These are phyloP conservation scores for Eremophila alpestris DNA, from an alignment of 2,797 vertebrate genomes.

Conservation along the genomic window DNA sequence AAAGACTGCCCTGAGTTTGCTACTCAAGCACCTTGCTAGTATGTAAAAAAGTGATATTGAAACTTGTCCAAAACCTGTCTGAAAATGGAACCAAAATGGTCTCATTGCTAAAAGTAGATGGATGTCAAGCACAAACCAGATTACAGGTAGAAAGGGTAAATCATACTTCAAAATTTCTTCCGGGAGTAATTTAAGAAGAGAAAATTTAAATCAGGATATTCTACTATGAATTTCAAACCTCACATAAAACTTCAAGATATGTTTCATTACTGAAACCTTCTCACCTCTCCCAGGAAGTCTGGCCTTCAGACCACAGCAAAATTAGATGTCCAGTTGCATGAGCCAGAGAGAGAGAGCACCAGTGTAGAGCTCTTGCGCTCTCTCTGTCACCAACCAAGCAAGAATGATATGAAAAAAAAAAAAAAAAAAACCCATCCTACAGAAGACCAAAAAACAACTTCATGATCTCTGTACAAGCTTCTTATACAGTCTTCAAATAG, in stretches of 20 bases:
- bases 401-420: neutral
- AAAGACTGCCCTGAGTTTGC: neutral
- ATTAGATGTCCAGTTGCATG: neutral
- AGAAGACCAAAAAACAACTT: neutral
- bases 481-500: neutral
- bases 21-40: neutral
- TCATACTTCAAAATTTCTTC: neutral
- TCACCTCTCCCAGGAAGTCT: neutral
- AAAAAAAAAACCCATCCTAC: too few relatives aligned
- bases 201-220: neutral
- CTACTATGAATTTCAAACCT: neutral
- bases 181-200: neutral
- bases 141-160: neutral
- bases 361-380: neutral
- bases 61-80: neutral
- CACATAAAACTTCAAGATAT: neutral
- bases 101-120: neutral
- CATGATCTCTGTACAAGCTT: neutral
- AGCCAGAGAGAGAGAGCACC: neutral
- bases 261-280: neutral
- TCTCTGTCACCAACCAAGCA: neutral
- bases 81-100: neutral
- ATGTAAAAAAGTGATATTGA: neutral
- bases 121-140: neutral
- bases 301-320: neutral